Percentiles rank a stretch among this genome's conserved stretches.
These are phyloP conservation scores for Trisateles emortualis DNA, from an alignment of 2,888 invertebrate genomes.

Conservation along the genomic window DNA sequence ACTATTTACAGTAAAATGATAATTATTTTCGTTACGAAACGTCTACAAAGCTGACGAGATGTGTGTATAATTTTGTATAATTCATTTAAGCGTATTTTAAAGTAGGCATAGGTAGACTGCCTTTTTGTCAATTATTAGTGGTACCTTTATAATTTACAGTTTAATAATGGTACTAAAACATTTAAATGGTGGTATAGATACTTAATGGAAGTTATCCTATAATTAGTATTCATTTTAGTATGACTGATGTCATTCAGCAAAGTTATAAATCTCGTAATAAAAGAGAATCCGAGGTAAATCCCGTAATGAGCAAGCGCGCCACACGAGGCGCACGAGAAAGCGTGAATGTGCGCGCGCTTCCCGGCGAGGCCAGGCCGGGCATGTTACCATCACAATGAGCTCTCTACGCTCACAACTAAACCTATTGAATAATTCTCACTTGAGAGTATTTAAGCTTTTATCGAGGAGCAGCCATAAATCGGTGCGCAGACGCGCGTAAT, in stretches of 20 bases:
- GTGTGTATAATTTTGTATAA: too few relatives aligned
- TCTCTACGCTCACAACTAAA: slow-evolving; percentile 52
- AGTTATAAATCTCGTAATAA: slow-evolving; percentile 38
- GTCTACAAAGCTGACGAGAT: too few relatives aligned
- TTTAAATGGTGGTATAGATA: too few relatives aligned
- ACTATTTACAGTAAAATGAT: too few relatives aligned
- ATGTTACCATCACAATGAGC: slow-evolving; percentile 32
- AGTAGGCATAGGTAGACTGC: too few relatives aligned
- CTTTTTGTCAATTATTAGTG: too few relatives aligned
- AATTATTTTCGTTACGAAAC: too few relatives aligned
- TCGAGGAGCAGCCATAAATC: slow-evolving; percentile 83
- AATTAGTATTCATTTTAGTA: neutral
- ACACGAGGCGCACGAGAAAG: slow-evolving; percentile 26
- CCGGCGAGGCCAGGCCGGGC: neutral
- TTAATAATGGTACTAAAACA: neutral
- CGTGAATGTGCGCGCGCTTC: slow-evolving; percentile 32
- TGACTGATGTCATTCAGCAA: slow-evolving; percentile 7
- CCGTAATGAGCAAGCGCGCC: slow-evolving; percentile 30
- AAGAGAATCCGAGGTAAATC: slow-evolving; percentile 38
- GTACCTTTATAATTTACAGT: neutral
- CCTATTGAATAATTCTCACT: slow-evolving; percentile 79
- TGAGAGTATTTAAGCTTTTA: slow-evolving; percentile 86
- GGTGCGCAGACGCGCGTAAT: slow-evolving; percentile 82
- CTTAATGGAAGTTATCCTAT: too few relatives aligned
- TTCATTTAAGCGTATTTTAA: too few relatives aligned